Evolutionary conservation across 2,888 invertebrate genomes (phyloP).

Genomic region (Sarcophaga caerulescens): DNA sequence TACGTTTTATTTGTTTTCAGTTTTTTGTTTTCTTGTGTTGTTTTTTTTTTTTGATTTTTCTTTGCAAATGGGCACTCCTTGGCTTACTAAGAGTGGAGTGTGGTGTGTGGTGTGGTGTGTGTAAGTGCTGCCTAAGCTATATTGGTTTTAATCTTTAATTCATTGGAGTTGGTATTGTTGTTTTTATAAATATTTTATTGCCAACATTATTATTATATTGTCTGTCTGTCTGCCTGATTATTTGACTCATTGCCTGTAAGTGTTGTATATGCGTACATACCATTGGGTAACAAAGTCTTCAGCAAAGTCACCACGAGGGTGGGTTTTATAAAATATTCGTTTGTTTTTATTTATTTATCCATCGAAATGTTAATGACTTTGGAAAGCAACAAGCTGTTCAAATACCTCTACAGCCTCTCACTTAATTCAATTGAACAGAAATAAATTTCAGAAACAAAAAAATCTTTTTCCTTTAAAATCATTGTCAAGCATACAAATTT

Average conservation of each 20-base stretch:
- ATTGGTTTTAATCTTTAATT: too few species aligned
- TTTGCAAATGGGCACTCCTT: conserved; percentile 61
- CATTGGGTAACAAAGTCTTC: neutral
- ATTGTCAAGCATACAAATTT: neutral
- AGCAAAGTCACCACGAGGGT: conserved; percentile 31
- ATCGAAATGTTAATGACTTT: neutral
- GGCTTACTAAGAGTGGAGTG: conserved; percentile 1
- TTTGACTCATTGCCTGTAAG: too few species aligned
- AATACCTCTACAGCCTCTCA: conserved; percentile 20
- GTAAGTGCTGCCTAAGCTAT: neutral
- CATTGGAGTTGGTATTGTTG: neutral
- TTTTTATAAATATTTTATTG: conserved; percentile 38
- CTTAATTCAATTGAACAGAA: neutral
- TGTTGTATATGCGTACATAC: too few species aligned
- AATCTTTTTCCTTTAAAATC: neutral
- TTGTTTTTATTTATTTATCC: conserved; percentile 6
- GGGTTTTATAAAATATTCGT: conserved; percentile 28
- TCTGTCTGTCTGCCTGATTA: neutral
- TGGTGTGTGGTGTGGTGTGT: neutral
- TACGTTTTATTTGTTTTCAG: neutral
- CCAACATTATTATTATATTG: neutral
- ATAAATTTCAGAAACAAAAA: neutral
- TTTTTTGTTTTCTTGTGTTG: too few species aligned
- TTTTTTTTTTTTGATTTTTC: neutral
- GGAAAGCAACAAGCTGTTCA: conserved; percentile 58